These are phyloP conservation scores for Limulus polyphemus DNA, from an alignment of 2,888 invertebrate species.

Conservation along the genomic window DNA sequence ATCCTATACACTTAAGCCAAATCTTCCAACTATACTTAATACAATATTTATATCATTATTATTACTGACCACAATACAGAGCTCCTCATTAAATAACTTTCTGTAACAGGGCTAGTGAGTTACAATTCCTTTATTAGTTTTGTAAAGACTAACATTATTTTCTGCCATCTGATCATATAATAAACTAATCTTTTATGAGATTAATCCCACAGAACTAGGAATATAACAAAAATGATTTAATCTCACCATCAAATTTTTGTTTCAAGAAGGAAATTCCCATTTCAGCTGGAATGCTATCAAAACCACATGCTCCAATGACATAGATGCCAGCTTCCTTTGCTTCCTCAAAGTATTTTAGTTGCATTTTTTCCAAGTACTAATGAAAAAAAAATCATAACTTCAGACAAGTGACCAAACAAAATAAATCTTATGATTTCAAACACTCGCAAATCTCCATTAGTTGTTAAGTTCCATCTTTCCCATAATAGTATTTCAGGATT, in stretches of 20 bases:
- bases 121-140: too few species aligned
- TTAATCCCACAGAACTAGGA: neutral
- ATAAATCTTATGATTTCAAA: conserved; percentile 44
- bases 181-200: neutral
- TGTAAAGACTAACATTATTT: too few species aligned
- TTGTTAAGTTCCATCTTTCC: too few species aligned
- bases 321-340: conserved; percentile 71
- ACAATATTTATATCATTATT: too few species aligned
- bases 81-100: too few species aligned
- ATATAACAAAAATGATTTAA: conserved; percentile 25
- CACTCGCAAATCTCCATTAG: neutral
- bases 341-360: conserved; percentile 58
- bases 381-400: neutral
- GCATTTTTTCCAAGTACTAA: conserved; percentile 67
- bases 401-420: too few species aligned
- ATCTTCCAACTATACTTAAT: too few species aligned
- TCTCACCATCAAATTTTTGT: conserved; percentile 42
- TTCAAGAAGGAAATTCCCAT: conserved; percentile 39
- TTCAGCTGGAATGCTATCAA: conserved; percentile 43
- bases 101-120: too few species aligned
- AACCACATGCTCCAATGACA: conserved; percentile 71
- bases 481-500: too few species aligned
- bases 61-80: too few species aligned
- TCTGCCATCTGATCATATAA: too few species aligned
- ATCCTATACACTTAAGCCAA: too few species aligned